Evolutionary conservation across 1,140 invertebrate genomes (phyloP).

Genomic region (Listronotus bonariensis): DNA sequence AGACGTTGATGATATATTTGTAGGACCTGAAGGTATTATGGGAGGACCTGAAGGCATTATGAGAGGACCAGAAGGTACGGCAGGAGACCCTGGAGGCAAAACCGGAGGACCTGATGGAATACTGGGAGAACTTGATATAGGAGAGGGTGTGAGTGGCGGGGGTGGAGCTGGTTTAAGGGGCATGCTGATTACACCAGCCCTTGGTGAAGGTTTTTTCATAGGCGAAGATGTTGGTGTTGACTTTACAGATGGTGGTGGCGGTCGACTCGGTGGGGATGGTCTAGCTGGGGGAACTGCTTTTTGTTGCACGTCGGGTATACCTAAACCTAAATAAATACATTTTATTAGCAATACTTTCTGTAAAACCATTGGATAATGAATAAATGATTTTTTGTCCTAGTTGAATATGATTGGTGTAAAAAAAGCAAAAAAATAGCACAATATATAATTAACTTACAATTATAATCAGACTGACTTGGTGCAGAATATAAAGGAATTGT

Average conservation of each 20-base stretch:
- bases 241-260: slow-evolving; percentile 50
- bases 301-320: slow-evolving; percentile 48
- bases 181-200: slow-evolving; percentile 52
- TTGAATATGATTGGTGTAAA: background rate
- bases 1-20: slow-evolving; percentile 40
- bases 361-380: too few species aligned
- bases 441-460: slow-evolving; percentile 45
- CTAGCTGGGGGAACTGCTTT: slow-evolving; percentile 50
- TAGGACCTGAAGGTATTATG: slow-evolving; percentile 44
- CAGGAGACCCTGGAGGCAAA: too few species aligned
- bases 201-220: slow-evolving; percentile 53
- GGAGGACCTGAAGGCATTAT: too few species aligned
- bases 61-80: too few species aligned
- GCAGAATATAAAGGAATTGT: slow-evolving; percentile 72
- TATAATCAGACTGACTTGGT: slow-evolving; percentile 49
- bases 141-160: slow-evolving; percentile 53
- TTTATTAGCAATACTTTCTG: background rate
- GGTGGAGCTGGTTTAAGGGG: slow-evolving; percentile 52
- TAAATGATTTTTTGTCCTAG: background rate
- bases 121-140: slow-evolving; percentile 52
- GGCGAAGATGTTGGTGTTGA: slow-evolving; percentile 55
- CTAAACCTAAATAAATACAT: slow-evolving; percentile 45
- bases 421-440: background rate
- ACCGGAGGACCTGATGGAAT: too few species aligned
- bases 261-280: slow-evolving; percentile 47